A percentile compares a stretch with the other conserved stretches of the same genome.
Conservation (phyloP, 2,888 invertebrate species). For the Microctonus aethiopoides region DNA sequence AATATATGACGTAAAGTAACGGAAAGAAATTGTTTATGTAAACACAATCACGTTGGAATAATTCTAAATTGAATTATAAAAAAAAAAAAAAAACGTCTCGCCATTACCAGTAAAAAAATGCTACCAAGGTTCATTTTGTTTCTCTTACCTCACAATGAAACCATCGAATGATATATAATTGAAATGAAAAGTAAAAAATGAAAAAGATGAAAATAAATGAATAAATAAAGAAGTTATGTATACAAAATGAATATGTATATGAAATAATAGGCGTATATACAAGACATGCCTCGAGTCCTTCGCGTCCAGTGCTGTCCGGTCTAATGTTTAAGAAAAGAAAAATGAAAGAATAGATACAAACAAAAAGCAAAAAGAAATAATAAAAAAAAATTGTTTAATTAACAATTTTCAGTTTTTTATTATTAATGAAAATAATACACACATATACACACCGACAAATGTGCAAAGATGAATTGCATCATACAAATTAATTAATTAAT, state of each 20-base stretch:
- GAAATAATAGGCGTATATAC: slow-evolving; percentile 24
- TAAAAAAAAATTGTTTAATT: slow-evolving; percentile 31
- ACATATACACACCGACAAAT: slow-evolving; percentile 37
- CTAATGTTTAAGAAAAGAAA: slow-evolving; percentile 55
- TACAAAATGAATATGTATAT: slow-evolving; percentile 21
- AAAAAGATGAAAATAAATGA: not conserved
- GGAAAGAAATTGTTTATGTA: slow-evolving; percentile 35
- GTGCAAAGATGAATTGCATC: slow-evolving; percentile 23
- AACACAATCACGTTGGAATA: slow-evolving; percentile 56
- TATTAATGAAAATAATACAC: not conserved
- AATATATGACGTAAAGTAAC: not conserved
- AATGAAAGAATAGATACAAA: too few species aligned
- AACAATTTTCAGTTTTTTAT: not conserved
- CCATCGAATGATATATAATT: slow-evolving; percentile 25
- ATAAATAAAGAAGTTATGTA: not conserved
- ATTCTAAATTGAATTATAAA: slow-evolving; percentile 43
- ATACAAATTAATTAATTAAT: slow-evolving; percentile 61
- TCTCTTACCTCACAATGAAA: slow-evolving; percentile 14
- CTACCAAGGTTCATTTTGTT: not conserved
- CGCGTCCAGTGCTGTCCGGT: slow-evolving; percentile 51
- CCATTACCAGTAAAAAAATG: not conserved
- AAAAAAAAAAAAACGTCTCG: slow-evolving; percentile 9
- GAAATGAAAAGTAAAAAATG: slow-evolving; percentile 9
- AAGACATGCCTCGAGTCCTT: slow-evolving; percentile 41
- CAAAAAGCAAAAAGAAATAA: slow-evolving; percentile 36